phyloP scores from a whole-genome alignment of 1,140 invertebrate genomes.

The Bathynomus jamesi region DNA sequence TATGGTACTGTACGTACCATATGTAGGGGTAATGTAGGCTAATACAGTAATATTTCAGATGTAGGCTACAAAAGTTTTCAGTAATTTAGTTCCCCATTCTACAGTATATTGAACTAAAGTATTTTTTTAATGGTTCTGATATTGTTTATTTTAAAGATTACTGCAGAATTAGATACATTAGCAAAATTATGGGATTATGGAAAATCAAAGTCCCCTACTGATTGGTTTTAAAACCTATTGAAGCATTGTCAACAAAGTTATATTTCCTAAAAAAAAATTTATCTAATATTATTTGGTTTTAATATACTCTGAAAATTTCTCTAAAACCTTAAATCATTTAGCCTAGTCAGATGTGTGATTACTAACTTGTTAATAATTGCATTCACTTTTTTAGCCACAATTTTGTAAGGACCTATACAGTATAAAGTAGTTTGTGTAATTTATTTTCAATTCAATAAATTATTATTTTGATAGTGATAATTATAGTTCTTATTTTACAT shows the following conservation, averaged over 20 bases:
- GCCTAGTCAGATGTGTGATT: background rate
- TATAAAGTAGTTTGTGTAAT: background rate
- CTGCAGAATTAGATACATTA: background rate
- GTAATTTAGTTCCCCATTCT: background rate
- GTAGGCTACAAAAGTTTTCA: background rate
- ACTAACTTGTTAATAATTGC: background rate
- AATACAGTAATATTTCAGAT: background rate
- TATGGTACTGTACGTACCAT: background rate
- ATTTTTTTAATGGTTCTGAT: background rate
- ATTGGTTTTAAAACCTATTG: background rate
- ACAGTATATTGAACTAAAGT: background rate
- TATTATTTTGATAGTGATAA: background rate
- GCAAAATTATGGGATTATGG: background rate
- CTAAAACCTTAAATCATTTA: background rate
- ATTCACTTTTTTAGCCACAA: background rate
- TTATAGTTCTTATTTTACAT: no score
- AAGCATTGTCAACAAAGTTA: background rate
- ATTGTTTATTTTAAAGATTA: background rate
- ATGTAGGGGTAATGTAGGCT: background rate
- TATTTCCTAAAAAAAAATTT: background rate
- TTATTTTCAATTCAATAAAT: background rate
- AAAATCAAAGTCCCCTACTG: background rate
- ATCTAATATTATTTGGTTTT: background rate
- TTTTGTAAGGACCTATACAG: background rate
- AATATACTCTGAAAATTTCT: background rate